Evolutionary conservation across 2,888 invertebrate species (phyloP), one percentile per base, ranked within the genome.

Genomic region (Alviniconcha strummeri): DNA sequence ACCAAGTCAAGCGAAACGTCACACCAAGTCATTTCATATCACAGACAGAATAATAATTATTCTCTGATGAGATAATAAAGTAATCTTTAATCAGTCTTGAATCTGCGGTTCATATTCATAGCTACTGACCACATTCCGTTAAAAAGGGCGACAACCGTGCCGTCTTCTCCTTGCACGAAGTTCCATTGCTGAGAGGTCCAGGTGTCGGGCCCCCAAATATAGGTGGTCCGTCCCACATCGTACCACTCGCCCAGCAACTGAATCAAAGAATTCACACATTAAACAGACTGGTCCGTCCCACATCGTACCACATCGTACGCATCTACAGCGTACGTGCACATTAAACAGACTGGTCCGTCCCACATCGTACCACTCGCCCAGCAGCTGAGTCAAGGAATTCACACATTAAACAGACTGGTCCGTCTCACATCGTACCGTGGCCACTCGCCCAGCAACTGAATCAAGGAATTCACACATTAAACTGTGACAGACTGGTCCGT

Each of bases 121-220:
- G 7, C 52, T 36, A 15, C 97, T 82, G 55, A 82, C 82, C 82
- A 82, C 52, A 17, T 15, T 13, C 74, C 82, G 55, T 75, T 82
- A n/a, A 75, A 75, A 13, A 82, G 82, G 17, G 75, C 64, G 64
- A 82, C n/a, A 11, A 64, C 0, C 3, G 76, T 76, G n/a, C 82
- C 76, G 55, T 82, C 82, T 7, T 11, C 5, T 36, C 82, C 82
- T 13, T 82, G 75, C 8, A 75, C 75, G 52, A 82, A 75, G 76
- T 82, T 75, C 82, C 82, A 82, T 52, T 82, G 57, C 82, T 82
- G 82, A 3, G 82, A 82, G 4, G 76, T 76, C 82, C 82, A 82
- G 1, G 82, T 82, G 52, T 64, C 64, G 6, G 54, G 57, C 11
- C 82, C 82, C 82, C 76, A 75, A n/a, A 67, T 76, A 57, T 75